These are phyloP conservation scores for Protobothrops flavoviridis DNA, from an alignment of 2,113 vertebrate species.

Conservation along the genomic window DNA sequence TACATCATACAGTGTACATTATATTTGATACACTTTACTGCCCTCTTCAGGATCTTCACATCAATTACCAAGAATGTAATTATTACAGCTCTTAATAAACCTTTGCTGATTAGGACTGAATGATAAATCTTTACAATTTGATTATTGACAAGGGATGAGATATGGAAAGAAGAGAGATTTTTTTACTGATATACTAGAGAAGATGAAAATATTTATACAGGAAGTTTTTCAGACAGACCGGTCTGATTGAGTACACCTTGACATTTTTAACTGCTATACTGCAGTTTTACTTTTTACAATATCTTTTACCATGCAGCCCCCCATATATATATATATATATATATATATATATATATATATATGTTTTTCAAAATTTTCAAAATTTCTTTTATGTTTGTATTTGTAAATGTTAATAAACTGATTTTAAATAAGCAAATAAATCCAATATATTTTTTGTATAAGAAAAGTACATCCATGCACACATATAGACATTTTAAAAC, in stretches of 20 bases:
- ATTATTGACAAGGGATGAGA: background rate
- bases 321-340: no score
- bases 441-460: background rate
- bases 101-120: background rate
- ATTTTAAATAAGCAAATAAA: background rate
- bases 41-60: slow-evolving; percentile 2
- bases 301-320: no score
- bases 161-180: background rate
- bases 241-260: no score
- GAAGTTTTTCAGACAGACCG: no score
- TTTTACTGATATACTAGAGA: background rate
- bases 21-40: background rate
- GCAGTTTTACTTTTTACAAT: no score
- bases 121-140: background rate
- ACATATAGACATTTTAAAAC: background rate
- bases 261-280: no score
- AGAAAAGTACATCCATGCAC: background rate
- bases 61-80: background rate
- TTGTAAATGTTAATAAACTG: background rate
- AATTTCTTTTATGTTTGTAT: background rate
- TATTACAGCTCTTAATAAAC: background rate
- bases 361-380: no score
- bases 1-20: background rate
- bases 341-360: no score
- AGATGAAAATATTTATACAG: background rate